Evolutionary conservation across 2,113 vertebrate genomes (phyloP).

Genomic region (Oceanites oceanicus): DNA sequence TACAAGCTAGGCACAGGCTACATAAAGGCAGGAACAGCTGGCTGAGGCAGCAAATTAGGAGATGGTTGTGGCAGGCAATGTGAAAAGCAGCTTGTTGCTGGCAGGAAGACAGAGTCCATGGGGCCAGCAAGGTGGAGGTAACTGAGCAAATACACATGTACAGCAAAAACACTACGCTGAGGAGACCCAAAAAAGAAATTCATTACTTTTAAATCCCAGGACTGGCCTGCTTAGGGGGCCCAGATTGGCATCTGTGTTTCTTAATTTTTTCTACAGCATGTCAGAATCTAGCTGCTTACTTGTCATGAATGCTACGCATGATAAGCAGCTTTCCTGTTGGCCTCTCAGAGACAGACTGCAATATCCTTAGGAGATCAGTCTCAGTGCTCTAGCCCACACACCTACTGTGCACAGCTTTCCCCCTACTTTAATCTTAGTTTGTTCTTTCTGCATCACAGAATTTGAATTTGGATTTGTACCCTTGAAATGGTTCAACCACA

Average conservation of each 20-base stretch:
- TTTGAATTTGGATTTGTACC: not conserved
- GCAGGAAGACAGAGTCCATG: not conserved
- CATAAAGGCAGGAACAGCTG: not conserved
- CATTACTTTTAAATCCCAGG: not conserved
- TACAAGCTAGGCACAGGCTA: not conserved
- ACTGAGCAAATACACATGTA: not conserved
- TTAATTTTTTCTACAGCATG: not conserved
- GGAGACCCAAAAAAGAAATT: not conserved
- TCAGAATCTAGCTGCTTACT: not conserved
- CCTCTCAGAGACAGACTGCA: not conserved
- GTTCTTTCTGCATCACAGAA: not conserved
- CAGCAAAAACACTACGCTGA: not conserved
- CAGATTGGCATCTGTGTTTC: not conserved
- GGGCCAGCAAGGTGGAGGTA: not conserved
- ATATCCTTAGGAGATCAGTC: not conserved
- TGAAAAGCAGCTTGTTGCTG: not conserved
- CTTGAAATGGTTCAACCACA: not conserved
- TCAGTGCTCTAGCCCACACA: not conserved
- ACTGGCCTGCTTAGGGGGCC: not conserved
- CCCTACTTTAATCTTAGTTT: not conserved
- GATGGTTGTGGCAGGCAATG: not conserved
- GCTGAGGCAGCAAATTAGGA: not conserved
- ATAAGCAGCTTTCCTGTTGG: not conserved
- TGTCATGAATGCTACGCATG: not conserved
- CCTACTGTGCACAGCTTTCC: not conserved